These are phyloP conservation scores for Ashinkailepas kermadecensis DNA, from an alignment of 2,888 invertebrate genomes.

Conservation along the genomic window DNA sequence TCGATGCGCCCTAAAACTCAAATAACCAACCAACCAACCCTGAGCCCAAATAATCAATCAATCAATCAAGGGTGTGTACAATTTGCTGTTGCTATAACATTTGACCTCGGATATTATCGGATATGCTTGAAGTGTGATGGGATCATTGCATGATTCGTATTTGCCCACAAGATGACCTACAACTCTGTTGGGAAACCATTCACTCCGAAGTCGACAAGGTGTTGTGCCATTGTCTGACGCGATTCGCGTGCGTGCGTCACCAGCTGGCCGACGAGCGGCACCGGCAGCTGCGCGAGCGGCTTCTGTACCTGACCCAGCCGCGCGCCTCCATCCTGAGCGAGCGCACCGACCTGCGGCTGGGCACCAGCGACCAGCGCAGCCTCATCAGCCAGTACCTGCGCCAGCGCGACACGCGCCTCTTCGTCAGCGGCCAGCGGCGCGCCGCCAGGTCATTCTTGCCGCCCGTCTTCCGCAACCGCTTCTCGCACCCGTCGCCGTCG, in stretches of 20 bases:
- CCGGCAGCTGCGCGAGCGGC: not conserved
- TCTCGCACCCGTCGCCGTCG: not conserved
- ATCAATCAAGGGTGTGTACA: no score
- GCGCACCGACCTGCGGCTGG: not conserved
- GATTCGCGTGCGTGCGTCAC: not conserved
- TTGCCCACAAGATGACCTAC: no score
- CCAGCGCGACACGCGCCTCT: constrained; percentile 17
- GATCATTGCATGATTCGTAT: no score
- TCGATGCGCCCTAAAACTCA: no score
- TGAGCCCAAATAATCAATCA: no score
- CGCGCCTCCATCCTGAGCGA: constrained; percentile 17
- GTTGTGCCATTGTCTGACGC: no score
- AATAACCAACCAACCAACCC: no score
- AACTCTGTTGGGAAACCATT: no score
- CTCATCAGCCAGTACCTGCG: constrained; percentile 15
- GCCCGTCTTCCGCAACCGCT: constrained; percentile 13
- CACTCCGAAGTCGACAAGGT: no score
- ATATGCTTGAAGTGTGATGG: no score
- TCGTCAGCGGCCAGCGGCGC: not conserved
- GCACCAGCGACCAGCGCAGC: not conserved
- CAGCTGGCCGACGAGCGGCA: not conserved
- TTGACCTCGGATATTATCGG: no score
- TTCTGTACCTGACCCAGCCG: constrained; percentile 4
- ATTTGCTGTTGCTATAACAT: no score
- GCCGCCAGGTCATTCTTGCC: not conserved